Base-by-base conservation (phyloP, 2,888 invertebrate species). In the Philopedon plagiatum region DNA sequence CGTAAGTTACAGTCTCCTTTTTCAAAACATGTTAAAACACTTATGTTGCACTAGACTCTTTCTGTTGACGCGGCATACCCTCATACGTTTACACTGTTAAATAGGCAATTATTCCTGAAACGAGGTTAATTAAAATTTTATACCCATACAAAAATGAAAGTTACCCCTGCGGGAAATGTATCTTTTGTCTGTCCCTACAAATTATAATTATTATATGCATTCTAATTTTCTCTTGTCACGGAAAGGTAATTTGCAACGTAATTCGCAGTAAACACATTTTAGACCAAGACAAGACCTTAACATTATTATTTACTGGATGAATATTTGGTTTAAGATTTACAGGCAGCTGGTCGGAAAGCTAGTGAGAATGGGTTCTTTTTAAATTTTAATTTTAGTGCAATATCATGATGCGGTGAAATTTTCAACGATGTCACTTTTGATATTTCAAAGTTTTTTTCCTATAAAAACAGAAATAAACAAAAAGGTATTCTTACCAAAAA, bases 171-270 rank as follows among this genome's bases (percentile, higher is more conserved):
- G 62, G 51, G 62, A 46, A 62, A 62, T 62, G 46, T 62, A 62
- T 49, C 62, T 63, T 37, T 63, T 61, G 44, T 32, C 29, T 61
- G 15, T 61, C 26, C 29, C 19, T 19, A 34, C 34, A 63, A 51
- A 63, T 63, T 63, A n/a, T 63, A 51, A 63, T 37, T 63, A 63
- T 51, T 63, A 63, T 63, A 63, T 23, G 62, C 62, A 63, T 13
- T 51, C 8, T 51, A 63, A 63, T 63, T 51, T 63, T 63, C 62
- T 37, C 51, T 49, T 63, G 62, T 63, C 62, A 63, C 62, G 62
- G 23, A 51, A 63, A 23, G 60, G 49, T 32, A 62, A 62, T 62
- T 62, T 62, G 49, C 46, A 62, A 51, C 29, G 51, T 29, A 29
- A 29, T 51, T 51, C 11, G 51, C 15, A 51, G 29, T 51, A 29